These are phyloP conservation scores for Pyrgilauda ruficollis DNA, from an alignment of 2,113 vertebrate genomes.

Conservation along the genomic window DNA sequence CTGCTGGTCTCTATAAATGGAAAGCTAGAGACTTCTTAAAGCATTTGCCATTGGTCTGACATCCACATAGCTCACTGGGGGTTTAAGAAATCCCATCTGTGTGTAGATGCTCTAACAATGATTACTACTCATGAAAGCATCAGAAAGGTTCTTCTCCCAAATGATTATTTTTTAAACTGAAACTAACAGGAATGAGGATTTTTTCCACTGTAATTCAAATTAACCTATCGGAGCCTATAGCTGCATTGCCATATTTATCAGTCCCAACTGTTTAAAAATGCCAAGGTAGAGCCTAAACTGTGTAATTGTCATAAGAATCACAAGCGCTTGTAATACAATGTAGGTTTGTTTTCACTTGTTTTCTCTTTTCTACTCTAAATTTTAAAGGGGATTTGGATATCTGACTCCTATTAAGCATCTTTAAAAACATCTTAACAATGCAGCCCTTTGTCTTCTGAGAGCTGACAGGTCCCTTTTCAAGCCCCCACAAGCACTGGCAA, in stretches of 20 bases:
- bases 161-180: not conserved
- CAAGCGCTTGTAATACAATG: not conserved
- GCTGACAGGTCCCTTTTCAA: not conserved
- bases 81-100: not conserved
- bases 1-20: not conserved
- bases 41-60: not conserved
- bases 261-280: not conserved
- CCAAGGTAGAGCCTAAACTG: not conserved
- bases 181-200: not conserved
- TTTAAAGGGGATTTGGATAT: slow-evolving; percentile 30
- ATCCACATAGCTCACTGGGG: not conserved
- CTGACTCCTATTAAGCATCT: not conserved
- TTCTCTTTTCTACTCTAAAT: not conserved
- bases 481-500: not conserved
- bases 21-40: not conserved
- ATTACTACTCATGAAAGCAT: not conserved
- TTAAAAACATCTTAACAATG: not conserved
- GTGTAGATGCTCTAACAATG: not conserved
- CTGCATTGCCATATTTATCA: not conserved
- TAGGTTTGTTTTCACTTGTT: slow-evolving; percentile 1
- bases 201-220: not conserved
- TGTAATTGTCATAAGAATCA: not conserved
- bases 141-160: not conserved
- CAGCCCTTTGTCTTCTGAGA: not conserved
- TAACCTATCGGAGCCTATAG: not conserved